A percentile compares a stretch with the other conserved stretches of the same genome.
These are phyloP conservation scores for Bombus cullumanus DNA, from an alignment of 1,140 invertebrate genomes.

Conservation along the genomic window DNA sequence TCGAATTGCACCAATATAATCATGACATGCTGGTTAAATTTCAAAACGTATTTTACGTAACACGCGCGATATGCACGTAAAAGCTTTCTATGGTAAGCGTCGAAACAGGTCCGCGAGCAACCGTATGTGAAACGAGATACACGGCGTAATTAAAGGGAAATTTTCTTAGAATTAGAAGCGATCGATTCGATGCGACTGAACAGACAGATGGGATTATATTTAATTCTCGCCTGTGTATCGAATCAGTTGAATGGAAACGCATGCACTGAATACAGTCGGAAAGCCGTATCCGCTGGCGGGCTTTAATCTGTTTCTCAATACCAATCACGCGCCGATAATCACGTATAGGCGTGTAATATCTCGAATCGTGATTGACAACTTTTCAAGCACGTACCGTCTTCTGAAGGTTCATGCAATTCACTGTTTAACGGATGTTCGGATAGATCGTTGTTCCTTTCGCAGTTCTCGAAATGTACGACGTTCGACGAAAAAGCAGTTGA, in stretches of 20 bases:
- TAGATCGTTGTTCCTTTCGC: too few relatives aligned
- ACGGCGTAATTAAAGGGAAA: constrained; percentile 10
- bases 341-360: not conserved
- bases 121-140: not conserved
- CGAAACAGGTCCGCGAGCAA: too few relatives aligned
- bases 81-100: too few relatives aligned
- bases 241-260: constrained; percentile 3
- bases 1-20: too few relatives aligned
- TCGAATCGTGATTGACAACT: not conserved
- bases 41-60: too few relatives aligned
- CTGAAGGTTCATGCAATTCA: too few relatives aligned
- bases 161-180: constrained; percentile 5
- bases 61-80: too few relatives aligned
- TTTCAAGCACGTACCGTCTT: not conserved
- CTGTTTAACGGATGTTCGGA: too few relatives aligned
- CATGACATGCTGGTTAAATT: too few relatives aligned
- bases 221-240: constrained; percentile 6
- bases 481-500: not conserved
- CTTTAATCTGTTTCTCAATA: constrained; percentile 35
- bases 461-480: too few relatives aligned
- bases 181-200: constrained; percentile 5
- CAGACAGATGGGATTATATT: constrained; percentile 24
- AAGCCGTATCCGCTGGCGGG: constrained; percentile 5
- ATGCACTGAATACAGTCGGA: not conserved
- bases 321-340: not conserved